phyloP scores from a whole-genome alignment of 1,140 invertebrate species.

The Maconellicoccus hirsutus region DNA sequence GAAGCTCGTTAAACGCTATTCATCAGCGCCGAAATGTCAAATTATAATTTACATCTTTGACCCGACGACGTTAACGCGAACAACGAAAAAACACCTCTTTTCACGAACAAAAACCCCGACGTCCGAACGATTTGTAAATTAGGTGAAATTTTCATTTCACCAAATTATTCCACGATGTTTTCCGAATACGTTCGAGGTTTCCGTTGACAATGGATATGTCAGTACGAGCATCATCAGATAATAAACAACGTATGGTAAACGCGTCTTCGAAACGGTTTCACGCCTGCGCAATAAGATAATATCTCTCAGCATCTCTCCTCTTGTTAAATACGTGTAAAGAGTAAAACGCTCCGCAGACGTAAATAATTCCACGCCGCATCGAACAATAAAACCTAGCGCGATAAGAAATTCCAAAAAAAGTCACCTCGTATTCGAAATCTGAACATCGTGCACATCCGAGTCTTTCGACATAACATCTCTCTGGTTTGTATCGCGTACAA shows the following conservation, averaged over 20 bases:
- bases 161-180: background rate
- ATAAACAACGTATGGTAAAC: background rate
- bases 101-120: too few species aligned
- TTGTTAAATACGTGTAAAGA: too few species aligned
- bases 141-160: background rate
- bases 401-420: too few species aligned
- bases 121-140: background rate
- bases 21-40: background rate
- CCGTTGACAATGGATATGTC: background rate
- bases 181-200: background rate
- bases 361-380: too few species aligned
- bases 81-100: too few species aligned
- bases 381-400: too few species aligned
- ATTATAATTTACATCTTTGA: background rate
- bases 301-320: background rate
- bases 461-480: too few species aligned
- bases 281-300: slow-evolving; percentile 15
- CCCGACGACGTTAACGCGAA: too few species aligned
- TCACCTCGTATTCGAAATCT: too few species aligned
- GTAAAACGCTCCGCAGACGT: too few species aligned
- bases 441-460: too few species aligned
- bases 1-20: background rate
- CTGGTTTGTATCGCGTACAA: too few species aligned
- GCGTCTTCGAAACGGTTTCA: slow-evolving; percentile 9
- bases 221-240: background rate